Evolutionary conservation across 2,888 invertebrate species (phyloP).

Genomic region (Rhorus exstirpatorius): DNA sequence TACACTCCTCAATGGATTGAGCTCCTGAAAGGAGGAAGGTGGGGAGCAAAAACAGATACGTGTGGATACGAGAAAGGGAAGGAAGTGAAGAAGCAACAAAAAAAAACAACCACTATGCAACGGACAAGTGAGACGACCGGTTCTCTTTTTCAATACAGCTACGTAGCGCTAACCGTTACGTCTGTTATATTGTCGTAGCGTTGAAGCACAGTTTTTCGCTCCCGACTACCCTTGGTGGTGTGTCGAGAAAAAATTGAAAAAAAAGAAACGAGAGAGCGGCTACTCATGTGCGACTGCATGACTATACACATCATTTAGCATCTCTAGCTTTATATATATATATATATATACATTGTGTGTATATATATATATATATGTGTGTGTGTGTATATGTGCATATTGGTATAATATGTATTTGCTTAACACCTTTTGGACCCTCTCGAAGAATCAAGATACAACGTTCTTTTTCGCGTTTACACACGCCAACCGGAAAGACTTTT

Average conservation of each 20-base stretch:
- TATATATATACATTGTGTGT: conserved; percentile 20
- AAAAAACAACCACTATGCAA: conserved; percentile 18
- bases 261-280: conserved; percentile 14
- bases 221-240: conserved; percentile 19
- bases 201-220: conserved; percentile 30
- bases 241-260: conserved; percentile 21
- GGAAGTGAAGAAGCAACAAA: background rate
- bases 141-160: conserved; percentile 42
- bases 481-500: conserved; percentile 4
- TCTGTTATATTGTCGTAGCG: conserved; percentile 36
- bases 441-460: conserved; percentile 21
- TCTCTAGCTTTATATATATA: conserved; percentile 25
- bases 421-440: conserved; percentile 35
- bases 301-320: conserved; percentile 48
- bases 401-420: conserved; percentile 16
- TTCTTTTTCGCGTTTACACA: conserved; percentile 6
- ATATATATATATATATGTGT: conserved; percentile 16
- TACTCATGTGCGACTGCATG: conserved; percentile 57
- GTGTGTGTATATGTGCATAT: too few species aligned
- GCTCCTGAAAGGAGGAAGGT: background rate
- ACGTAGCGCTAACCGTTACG: conserved; percentile 47
- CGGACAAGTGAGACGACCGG: conserved; percentile 60
- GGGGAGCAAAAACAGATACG: background rate
- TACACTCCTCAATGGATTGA: conserved; percentile 8
- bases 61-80: conserved; percentile 1